Base-by-base conservation (phyloP, 37 sponge, comb jelly and placozoan species). In the Cliona cf. orientalis region DNA sequence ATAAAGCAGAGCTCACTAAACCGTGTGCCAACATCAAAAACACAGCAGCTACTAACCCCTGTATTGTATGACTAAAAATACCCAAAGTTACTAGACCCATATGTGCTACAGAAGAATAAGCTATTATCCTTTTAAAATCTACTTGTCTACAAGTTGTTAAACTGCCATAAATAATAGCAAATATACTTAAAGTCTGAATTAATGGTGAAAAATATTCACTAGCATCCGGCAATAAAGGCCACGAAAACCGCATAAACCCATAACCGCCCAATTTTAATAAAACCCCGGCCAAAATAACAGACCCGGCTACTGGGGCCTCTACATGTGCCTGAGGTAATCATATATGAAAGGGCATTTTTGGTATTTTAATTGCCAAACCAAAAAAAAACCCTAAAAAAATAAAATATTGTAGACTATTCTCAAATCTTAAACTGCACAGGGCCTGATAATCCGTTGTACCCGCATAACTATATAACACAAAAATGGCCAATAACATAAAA, bases 11-110 rank as follows among this genome's bases (percentile, higher is more conserved):
- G 68, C 94, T 94, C 33, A 86, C 84, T 82, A 94, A 90, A 35
- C 94, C 94, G 74, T 94, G 94, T 12, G 94, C 83, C 38, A 94
- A 83, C 94, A 94, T 94, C 80, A 87, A 84, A 89, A 74, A 94
- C 42, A 90, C 42, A 26, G 88, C 87, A 26, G 80, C 83, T 26
- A 83, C 74, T 74, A 82, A 67, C 29, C 94, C 91, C 31, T 76
- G 75, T 72, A 78, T 44, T 39, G 87, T 86, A 74, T 86, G 87
- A 53, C 83, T 89, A 89, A 93, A 93, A 34, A 93, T 41, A 25
- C 90, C 78, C 39, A 89, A 81, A 53, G 84, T 82, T 23, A 93
- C 91, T 77, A 93, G 82, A 17, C 94, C 94, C 90, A 93, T 93
- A 82, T 93, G 94, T 21, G 94, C 90, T 6, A 93, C 86, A 0